Evolutionary conservation across 2,888 invertebrate genomes (phyloP).

Genomic region (Dolichopus griseipennis): DNA sequence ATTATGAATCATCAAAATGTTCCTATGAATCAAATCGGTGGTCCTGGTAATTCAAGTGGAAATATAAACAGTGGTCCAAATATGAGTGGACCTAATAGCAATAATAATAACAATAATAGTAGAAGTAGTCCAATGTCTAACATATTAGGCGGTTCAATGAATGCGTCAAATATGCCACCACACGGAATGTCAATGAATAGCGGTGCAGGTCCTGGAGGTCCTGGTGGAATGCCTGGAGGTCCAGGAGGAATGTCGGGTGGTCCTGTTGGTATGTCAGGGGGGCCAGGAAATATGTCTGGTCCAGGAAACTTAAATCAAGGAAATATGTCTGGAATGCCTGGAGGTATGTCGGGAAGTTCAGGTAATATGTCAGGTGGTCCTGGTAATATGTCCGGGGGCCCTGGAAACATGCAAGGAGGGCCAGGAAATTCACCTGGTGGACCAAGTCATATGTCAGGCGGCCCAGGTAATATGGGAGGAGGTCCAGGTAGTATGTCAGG

Average conservation of each 20-base stretch:
- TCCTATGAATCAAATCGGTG: conserved; percentile 39
- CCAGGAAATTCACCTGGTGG: neutral
- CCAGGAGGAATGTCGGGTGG: conserved; percentile 22
- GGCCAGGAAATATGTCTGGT: neutral
- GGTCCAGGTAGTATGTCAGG: neutral
- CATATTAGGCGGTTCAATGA: conserved; percentile 7
- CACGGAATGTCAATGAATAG: conserved; percentile 22
- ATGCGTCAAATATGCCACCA: conserved; percentile 26
- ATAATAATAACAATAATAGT: conserved; percentile 18
- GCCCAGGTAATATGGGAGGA: neutral
- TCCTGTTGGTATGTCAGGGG: conserved; percentile 14
- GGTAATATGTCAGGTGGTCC: neutral
- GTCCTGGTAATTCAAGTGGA: conserved; percentile 27
- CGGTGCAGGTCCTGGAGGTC: conserved; percentile 47
- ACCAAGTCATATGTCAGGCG: neutral
- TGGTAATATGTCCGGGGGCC: neutral
- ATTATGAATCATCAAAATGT: conserved; percentile 41
- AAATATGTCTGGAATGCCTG: neutral
- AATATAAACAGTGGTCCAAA: conserved; percentile 18
- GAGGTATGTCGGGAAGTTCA: neutral
- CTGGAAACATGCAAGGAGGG: neutral
- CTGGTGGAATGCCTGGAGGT: conserved; percentile 26
- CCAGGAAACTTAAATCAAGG: no score
- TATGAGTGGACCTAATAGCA: conserved; percentile 23
- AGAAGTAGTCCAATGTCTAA: conserved; percentile 21